phyloP scores from a whole-genome alignment of 2,888 invertebrate species.

The Tethea ocularis region DNA sequence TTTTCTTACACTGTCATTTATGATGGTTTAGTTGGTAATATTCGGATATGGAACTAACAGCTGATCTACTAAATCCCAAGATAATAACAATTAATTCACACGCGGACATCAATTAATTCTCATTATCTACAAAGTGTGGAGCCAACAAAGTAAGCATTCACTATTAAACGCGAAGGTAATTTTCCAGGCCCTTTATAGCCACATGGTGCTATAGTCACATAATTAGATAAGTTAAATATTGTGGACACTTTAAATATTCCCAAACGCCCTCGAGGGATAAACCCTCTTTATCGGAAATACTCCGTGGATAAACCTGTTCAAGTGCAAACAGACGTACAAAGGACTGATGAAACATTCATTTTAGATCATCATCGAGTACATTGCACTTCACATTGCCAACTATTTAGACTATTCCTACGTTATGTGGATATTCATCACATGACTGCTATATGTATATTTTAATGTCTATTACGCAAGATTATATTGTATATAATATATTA shows the following conservation, averaged over 20 bases:
- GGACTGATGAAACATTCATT: constrained; percentile 1
- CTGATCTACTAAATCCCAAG: constrained; percentile 24
- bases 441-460: constrained; percentile 2
- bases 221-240: background rate
- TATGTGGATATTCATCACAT: constrained; percentile 7
- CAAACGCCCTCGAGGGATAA: too few relatives aligned
- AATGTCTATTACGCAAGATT: background rate
- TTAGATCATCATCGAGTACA: constrained; percentile 13
- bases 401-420: constrained; percentile 13
- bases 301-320: background rate
- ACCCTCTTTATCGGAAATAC: too few relatives aligned
- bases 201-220: background rate
- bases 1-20: background rate
- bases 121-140: constrained; percentile 35
- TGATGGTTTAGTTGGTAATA: background rate
- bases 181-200: constrained; percentile 26
- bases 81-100: constrained; percentile 18
- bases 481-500: too few relatives aligned
- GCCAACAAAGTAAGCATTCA: constrained; percentile 19
- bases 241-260: constrained; percentile 4
- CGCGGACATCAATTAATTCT: constrained; percentile 35
- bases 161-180: constrained; percentile 34
- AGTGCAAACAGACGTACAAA: constrained; percentile 3
- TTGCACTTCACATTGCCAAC: constrained; percentile 22
- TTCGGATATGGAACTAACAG: constrained; percentile 15